Evolutionary conservation across 2,113 vertebrate species (phyloP).

Genomic region (Catharus fuscescens): DNA sequence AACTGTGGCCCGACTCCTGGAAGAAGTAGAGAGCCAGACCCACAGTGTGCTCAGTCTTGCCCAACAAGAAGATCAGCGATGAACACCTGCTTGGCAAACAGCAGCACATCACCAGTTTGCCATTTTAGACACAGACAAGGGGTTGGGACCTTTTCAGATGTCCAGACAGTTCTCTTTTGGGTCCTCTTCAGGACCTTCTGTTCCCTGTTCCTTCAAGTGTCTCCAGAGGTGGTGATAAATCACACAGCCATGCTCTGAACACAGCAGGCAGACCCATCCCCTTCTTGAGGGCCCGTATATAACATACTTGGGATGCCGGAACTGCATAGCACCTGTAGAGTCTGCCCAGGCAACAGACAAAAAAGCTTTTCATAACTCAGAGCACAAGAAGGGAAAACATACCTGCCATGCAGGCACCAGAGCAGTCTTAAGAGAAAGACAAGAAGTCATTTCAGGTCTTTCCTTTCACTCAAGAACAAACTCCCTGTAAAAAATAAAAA

Average conservation of each 20-base stretch:
- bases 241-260: background rate
- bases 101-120: background rate
- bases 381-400: background rate
- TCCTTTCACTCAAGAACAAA: background rate
- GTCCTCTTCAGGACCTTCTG: background rate
- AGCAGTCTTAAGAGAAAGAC: background rate
- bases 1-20: background rate
- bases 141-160: background rate
- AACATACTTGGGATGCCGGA: background rate
- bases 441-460: background rate
- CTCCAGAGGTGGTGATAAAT: background rate
- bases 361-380: background rate
- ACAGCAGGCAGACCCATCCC: background rate
- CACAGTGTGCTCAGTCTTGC: background rate
- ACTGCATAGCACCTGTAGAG: background rate
- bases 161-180: background rate
- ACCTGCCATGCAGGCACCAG: background rate
- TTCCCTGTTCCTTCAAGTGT: background rate
- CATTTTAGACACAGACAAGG: background rate
- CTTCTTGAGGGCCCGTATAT: rapidly evolving
- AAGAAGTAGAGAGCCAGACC: background rate
- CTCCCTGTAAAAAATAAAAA: background rate
- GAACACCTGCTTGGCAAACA: background rate
- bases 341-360: background rate
- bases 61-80: background rate